Percentiles rank a stretch among this genome's conserved stretches.
These are phyloP conservation scores for Tyria jacobaeae DNA, from an alignment of 2,888 invertebrate species.

Conservation along the genomic window DNA sequence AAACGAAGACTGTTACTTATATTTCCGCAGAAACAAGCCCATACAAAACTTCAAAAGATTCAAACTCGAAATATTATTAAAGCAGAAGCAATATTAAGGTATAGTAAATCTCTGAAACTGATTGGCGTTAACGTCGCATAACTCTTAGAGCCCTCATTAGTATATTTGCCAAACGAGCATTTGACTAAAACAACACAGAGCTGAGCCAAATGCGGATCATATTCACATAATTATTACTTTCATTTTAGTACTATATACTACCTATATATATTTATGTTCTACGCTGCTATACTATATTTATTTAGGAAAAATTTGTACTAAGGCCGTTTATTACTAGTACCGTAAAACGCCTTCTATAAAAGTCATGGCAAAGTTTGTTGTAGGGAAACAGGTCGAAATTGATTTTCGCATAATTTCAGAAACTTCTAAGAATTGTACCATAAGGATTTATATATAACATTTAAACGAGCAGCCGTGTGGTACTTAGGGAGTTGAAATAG, in stretches of 20 bases:
- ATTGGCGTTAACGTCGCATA: conserved; percentile 44
- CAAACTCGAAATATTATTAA: conserved; percentile 17
- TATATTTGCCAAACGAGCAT: conserved; percentile 65
- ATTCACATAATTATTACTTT: conserved; percentile 45
- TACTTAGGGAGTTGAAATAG: too few relatives aligned
- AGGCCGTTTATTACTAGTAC: conserved; percentile 11
- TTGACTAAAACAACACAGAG: conserved; percentile 57
- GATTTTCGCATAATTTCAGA: conserved; percentile 7
- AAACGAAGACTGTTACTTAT: conserved; percentile 13
- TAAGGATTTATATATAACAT: conserved; percentile 3
- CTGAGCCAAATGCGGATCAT: conserved; percentile 62
- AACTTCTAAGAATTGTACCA: too few relatives aligned
- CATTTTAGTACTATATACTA: conserved; percentile 39
- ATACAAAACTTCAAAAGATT: conserved; percentile 18
- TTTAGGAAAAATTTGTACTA: conserved; percentile 19
- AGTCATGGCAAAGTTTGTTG: conserved; percentile 30
- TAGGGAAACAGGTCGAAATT: conserved; percentile 6
- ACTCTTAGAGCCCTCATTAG: conserved; percentile 60
- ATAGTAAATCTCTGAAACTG: conserved; percentile 33
- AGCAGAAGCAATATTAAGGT: conserved; percentile 11
- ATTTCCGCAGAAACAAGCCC: conserved; percentile 15
- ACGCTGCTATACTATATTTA: conserved; percentile 25
- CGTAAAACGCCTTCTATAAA: conserved; percentile 34
- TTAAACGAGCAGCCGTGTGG: too few relatives aligned
- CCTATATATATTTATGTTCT: conserved; percentile 32